Conservation (phyloP, 2,113 vertebrate genomes). For the Sylvia atricapilla region DNA sequence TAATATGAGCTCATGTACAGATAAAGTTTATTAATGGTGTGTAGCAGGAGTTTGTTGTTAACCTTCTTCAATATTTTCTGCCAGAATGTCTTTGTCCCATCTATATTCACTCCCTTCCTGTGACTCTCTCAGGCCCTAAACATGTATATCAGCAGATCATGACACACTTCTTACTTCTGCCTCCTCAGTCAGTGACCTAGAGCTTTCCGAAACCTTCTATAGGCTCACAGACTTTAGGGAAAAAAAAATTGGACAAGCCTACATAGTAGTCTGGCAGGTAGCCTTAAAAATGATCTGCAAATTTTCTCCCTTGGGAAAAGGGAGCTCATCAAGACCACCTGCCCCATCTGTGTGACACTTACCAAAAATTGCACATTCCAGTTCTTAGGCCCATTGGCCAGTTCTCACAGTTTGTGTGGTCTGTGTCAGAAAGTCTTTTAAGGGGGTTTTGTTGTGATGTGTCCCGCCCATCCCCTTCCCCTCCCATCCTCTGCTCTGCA, state of each 20-base stretch:
- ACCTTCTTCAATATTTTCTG: neutral
- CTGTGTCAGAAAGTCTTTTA: neutral
- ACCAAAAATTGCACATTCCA: neutral
- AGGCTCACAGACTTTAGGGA: neutral
- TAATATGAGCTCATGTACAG: neutral
- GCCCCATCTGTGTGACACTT: neutral
- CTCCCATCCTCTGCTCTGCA: accelerated
- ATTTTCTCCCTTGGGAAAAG: neutral
- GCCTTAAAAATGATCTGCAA: neutral
- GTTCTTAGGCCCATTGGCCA: neutral
- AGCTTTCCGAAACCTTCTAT: neutral
- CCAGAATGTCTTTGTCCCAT: neutral
- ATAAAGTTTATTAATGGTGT: neutral
- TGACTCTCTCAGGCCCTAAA: neutral
- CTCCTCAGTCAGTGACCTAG: neutral
- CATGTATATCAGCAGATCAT: neutral
- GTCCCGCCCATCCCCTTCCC: no score
- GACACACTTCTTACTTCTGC: neutral
- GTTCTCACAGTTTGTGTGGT: neutral
- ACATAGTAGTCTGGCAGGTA: neutral
- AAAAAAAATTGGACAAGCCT: neutral
- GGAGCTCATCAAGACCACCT: neutral
- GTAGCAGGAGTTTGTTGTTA: neutral
- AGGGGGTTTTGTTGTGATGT: accelerated
- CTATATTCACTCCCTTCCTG: neutral